phyloP scores from a whole-genome alignment of 2,113 vertebrate genomes.

The Proteles cristata region DNA sequence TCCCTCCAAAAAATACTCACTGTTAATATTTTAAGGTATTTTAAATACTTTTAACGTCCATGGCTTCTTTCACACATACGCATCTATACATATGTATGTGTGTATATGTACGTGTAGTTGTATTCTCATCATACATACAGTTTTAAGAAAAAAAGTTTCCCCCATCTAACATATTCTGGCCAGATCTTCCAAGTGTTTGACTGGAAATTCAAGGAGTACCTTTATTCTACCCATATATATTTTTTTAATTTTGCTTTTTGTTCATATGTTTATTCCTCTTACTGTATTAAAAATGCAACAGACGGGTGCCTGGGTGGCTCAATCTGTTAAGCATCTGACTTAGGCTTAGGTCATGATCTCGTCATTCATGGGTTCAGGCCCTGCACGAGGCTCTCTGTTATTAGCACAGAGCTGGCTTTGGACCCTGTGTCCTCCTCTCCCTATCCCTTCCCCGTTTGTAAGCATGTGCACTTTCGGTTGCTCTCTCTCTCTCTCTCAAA shows the following conservation, averaged over 20 bases:
- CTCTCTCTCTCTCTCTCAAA: too few species aligned
- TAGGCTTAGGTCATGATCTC: too few species aligned
- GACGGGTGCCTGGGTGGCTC: too few species aligned
- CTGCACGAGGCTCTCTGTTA: too few species aligned
- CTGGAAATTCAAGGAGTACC: not conserved
- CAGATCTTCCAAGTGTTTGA: not conserved
- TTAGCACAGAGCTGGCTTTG: too few species aligned
- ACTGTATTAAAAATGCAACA: not conserved
- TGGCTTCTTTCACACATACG: not conserved
- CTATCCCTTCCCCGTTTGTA: too few species aligned
- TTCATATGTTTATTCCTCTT: conserved; percentile 20
- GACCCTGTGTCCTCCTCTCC: too few species aligned
- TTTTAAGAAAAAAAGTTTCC: not conserved
- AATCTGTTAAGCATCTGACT: too few species aligned
- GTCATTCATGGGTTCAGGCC: too few species aligned
- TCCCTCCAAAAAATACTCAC: not conserved
- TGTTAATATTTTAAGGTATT: not conserved
- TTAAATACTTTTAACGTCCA: not conserved
- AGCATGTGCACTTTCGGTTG: too few species aligned
- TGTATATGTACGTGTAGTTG: not conserved
- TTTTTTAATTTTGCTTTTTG: not conserved
- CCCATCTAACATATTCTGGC: not conserved
- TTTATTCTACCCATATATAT: not conserved
- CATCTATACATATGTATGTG: not conserved
- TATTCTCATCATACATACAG: not conserved